These are phyloP conservation scores for Philypnodon macrostomus DNA, from an alignment of 2,797 vertebrate species.

Conservation along the genomic window DNA sequence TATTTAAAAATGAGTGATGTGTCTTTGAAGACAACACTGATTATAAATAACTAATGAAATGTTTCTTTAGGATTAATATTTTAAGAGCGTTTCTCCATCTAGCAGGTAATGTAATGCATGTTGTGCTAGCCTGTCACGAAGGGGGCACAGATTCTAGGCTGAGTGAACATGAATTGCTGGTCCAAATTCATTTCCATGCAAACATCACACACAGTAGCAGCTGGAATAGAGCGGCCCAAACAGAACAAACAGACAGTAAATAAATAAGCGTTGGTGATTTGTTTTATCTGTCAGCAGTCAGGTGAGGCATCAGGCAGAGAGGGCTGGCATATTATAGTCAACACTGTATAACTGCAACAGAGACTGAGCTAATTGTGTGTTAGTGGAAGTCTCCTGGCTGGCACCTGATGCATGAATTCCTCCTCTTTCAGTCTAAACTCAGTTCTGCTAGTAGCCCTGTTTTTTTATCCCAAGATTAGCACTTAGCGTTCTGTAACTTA, in stretches of 20 bases:
- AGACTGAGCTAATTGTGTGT: slow-evolving; percentile 24
- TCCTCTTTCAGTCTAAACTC: slow-evolving; percentile 1
- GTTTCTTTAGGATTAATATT: slow-evolving; percentile 4
- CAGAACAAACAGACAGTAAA: slow-evolving; percentile 39
- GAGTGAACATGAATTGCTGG: slow-evolving; percentile 9
- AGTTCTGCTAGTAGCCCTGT: too few relatives aligned
- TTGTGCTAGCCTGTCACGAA: slow-evolving; percentile 5
- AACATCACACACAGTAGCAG: slow-evolving; percentile 12
- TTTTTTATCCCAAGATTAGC: too few relatives aligned
- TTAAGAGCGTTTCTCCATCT: background rate
- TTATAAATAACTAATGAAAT: slow-evolving; percentile 3
- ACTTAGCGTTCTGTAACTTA: too few relatives aligned
- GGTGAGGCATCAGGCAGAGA: slow-evolving; percentile 14
- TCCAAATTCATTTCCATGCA: slow-evolving; percentile 28
- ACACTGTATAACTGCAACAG: slow-evolving; percentile 7
- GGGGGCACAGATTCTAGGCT: slow-evolving; percentile 14
- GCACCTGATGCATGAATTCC: slow-evolving; percentile 19
- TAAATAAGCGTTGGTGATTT: slow-evolving; percentile 37
- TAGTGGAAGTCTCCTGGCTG: slow-evolving; percentile 11
- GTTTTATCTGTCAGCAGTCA: slow-evolving; percentile 35
- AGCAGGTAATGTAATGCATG: slow-evolving; percentile 4
- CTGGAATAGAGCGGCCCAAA: slow-evolving; percentile 27
- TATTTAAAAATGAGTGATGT: background rate
- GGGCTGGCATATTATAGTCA: slow-evolving; percentile 21
- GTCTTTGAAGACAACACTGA: slow-evolving; percentile 6